Conservation (phyloP, 2,888 invertebrate species). For the Synergus japonicus region DNA sequence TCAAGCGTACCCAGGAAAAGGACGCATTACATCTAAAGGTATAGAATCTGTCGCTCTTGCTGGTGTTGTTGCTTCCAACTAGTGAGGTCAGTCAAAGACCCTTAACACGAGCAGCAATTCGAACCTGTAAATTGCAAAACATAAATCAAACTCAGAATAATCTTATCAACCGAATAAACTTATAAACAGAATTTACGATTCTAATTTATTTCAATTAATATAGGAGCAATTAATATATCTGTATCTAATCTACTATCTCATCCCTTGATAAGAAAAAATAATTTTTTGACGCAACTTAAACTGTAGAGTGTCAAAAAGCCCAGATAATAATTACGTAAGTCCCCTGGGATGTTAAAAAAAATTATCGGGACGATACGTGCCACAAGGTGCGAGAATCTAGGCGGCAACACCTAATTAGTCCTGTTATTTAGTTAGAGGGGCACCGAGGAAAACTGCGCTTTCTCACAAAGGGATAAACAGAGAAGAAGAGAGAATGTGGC, state of each 20-base stretch:
- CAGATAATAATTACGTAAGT: neutral
- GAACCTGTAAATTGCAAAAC: too few species aligned
- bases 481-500: slow-evolving; percentile 27
- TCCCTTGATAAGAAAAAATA: neutral
- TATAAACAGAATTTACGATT: too few species aligned
- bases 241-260: neutral
- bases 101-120: too few species aligned
- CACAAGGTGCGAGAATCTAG: slow-evolving; percentile 53
- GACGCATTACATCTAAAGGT: slow-evolving; percentile 46
- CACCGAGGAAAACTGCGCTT: slow-evolving; percentile 13
- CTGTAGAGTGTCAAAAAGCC: neutral
- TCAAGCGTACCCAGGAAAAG: slow-evolving; percentile 50
- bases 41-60: slow-evolving; percentile 3
- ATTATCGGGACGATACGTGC: slow-evolving; percentile 59
- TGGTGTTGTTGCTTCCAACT: slow-evolving; percentile 26
- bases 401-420: slow-evolving; percentile 68
- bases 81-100: slow-evolving; percentile 42
- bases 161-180: too few species aligned
- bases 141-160: too few species aligned
- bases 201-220: too few species aligned
- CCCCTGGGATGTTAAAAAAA: slow-evolving; percentile 49
- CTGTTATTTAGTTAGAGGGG: slow-evolving; percentile 71
- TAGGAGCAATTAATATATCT: too few species aligned
- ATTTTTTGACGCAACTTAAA: neutral
- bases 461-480: slow-evolving; percentile 26